Conservation (phyloP, 2,113 vertebrate genomes). For the Willisornis vidua region DNA sequence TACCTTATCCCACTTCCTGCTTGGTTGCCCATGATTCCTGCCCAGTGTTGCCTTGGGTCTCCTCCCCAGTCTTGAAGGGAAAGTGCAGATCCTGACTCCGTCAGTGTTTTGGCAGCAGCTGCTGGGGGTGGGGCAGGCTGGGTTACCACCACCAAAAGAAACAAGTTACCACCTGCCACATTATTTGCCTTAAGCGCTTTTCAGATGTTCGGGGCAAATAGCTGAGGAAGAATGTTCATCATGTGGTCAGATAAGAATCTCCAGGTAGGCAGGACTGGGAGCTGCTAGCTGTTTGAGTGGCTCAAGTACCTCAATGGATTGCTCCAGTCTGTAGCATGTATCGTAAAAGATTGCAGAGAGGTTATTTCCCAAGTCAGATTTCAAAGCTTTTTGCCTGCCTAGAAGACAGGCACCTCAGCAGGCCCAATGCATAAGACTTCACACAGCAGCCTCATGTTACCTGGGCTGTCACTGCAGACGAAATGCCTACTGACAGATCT, state of each 20-base stretch:
- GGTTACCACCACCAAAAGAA: not conserved
- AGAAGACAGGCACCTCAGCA: not conserved
- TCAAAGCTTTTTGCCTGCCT: not conserved
- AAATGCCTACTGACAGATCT: not conserved
- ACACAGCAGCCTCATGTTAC: not conserved
- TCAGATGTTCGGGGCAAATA: not conserved
- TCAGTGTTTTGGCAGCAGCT: not conserved
- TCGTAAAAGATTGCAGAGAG: not conserved
- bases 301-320: not conserved
- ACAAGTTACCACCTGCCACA: not conserved
- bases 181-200: not conserved
- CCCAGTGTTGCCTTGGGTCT: not conserved
- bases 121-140: not conserved
- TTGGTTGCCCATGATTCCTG: not conserved
- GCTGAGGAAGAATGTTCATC: not conserved
- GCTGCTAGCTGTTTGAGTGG: not conserved
- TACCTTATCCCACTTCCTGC: not conserved
- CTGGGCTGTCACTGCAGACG: not conserved
- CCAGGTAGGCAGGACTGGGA: not conserved
- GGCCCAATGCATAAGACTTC: not conserved
- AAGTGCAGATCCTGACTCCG: not conserved
- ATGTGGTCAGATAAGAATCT: not conserved
- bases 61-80: not conserved
- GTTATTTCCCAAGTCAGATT: not conserved
- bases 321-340: not conserved